Conservation (phyloP, 1,140 invertebrate genomes). For the Drusus annulatus region DNA sequence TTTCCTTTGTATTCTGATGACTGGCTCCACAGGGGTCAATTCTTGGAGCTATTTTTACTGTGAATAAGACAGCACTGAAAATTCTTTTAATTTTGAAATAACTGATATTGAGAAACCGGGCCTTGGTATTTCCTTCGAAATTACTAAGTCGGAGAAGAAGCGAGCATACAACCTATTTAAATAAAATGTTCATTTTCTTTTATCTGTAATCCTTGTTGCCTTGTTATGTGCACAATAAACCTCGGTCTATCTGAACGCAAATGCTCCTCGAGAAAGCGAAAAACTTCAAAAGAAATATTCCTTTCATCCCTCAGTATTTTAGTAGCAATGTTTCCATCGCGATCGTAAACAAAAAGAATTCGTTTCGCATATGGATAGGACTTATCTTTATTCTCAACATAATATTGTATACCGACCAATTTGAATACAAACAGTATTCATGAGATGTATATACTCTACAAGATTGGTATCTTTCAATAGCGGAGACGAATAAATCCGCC, state of each 20-base stretch:
- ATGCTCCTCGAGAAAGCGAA: background rate
- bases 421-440: slow-evolving; percentile 7
- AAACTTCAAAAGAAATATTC: slow-evolving; percentile 9
- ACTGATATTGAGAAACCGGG: too few relatives aligned
- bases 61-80: too few relatives aligned
- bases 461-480: slow-evolving; percentile 10
- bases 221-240: slow-evolving; percentile 19
- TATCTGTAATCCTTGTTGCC: background rate
- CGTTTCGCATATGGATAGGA: background rate
- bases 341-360: background rate
- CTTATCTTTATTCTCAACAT: background rate
- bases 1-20: too few relatives aligned
- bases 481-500: background rate
- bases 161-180: too few relatives aligned
- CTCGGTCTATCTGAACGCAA: background rate
- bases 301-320: background rate
- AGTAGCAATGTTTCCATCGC: slow-evolving; percentile 3
- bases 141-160: too few relatives aligned
- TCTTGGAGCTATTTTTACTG: too few relatives aligned
- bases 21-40: too few relatives aligned
- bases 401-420: background rate
- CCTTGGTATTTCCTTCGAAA: too few relatives aligned
- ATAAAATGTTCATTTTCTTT: too few relatives aligned
- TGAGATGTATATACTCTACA: background rate
- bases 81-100: too few relatives aligned